These are phyloP conservation scores for Lamellibrachia luymesi DNA, from an alignment of 1,140 invertebrate genomes.

Conservation along the genomic window DNA sequence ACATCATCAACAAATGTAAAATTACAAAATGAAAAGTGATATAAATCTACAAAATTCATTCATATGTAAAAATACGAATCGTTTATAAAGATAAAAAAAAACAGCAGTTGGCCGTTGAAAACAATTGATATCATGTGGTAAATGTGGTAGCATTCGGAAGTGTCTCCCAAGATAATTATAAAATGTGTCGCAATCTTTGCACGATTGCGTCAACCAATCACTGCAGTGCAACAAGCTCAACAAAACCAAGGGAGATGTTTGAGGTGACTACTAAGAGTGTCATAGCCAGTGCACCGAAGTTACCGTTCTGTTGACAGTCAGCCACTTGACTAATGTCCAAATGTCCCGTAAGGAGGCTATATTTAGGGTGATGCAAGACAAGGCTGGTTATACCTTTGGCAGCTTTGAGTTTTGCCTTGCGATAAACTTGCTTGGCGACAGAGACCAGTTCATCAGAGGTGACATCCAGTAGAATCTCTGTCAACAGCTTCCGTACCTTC, in stretches of 20 bases:
- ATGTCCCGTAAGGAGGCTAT: slow-evolving; percentile 3
- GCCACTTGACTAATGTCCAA: slow-evolving; percentile 17
- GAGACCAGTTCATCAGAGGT: slow-evolving; percentile 83
- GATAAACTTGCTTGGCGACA: slow-evolving; percentile 75
- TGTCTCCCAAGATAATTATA: neutral
- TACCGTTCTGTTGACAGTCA: neutral
- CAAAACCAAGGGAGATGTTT: slow-evolving; percentile 21
- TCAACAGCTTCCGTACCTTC: slow-evolving; percentile 70
- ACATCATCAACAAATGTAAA: neutral
- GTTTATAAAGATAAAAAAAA: neutral
- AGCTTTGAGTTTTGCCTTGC: slow-evolving; percentile 59
- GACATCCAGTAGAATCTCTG: slow-evolving; percentile 89
- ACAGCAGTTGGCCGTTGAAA: neutral
- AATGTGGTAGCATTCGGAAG: neutral
- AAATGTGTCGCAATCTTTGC: slow-evolving; percentile 27
- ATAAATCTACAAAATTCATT: neutral
- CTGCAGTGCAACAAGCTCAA: neutral
- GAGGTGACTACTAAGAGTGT: neutral
- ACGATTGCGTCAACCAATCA: slow-evolving; percentile 17
- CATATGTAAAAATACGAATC: neutral
- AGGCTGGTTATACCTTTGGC: slow-evolving; percentile 64
- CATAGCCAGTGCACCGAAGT: neutral
- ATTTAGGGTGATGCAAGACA: slow-evolving; percentile 14
- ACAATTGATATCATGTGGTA: neutral
- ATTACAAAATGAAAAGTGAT: neutral